Evolutionary conservation across 2,888 invertebrate species (phyloP).

Genomic region (Drosophila antonietae): DNA sequence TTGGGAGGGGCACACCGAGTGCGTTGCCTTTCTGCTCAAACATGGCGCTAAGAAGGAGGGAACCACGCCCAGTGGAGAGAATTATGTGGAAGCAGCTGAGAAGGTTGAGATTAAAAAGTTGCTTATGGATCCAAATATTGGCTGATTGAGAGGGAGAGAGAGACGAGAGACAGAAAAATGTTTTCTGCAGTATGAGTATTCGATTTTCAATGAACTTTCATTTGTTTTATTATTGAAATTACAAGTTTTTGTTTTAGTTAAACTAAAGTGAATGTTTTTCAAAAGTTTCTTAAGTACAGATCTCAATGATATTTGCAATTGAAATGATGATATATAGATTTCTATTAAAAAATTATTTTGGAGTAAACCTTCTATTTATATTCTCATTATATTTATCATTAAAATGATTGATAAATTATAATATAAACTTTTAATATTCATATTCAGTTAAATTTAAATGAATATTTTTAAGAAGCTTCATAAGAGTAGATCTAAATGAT

Average conservation of each 20-base stretch:
- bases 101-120: slow-evolving; percentile 51
- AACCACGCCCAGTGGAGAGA: slow-evolving; percentile 42
- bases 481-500: too few relatives aligned
- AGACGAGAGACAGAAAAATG: not conserved
- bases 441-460: not conserved
- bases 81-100: slow-evolving; percentile 49
- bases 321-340: too few relatives aligned
- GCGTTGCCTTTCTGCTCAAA: slow-evolving; percentile 93
- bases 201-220: not conserved
- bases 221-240: not conserved
- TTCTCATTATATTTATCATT: too few relatives aligned
- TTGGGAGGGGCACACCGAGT: slow-evolving; percentile 97
- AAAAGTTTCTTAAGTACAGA: not conserved
- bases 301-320: too few relatives aligned
- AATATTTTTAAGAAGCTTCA: not conserved
- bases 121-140: not conserved
- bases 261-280: not conserved
- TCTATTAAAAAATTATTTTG: too few relatives aligned
- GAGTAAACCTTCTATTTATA: too few relatives aligned
- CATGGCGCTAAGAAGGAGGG: slow-evolving; percentile 85
- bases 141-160: not conserved
- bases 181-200: not conserved
- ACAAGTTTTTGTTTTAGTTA: not conserved
- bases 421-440: too few relatives aligned
- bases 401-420: too few relatives aligned